Evolutionary conservation across 2,888 invertebrate species (phyloP).

Genomic region (Dascillus cervinus): DNA sequence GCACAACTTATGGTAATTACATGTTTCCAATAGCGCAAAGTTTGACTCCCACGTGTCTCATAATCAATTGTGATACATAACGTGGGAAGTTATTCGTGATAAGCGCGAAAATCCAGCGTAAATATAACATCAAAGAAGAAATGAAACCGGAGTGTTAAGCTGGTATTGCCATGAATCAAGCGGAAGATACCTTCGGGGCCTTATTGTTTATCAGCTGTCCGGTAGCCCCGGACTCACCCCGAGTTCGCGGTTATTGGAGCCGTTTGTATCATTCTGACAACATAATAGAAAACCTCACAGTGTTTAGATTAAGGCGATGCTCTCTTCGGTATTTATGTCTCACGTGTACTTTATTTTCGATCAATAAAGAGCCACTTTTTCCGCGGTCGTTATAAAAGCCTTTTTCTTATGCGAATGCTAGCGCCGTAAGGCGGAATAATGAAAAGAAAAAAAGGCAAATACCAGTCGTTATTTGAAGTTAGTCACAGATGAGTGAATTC

Average conservation of each 20-base stretch:
- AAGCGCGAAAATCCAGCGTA: no score
- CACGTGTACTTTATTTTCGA: conserved; percentile 16
- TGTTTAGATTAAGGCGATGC: conserved; percentile 35
- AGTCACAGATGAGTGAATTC: conserved; percentile 34
- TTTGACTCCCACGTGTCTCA: no score
- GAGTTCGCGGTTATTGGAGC: conserved; percentile 39
- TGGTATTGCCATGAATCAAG: conserved; percentile 20
- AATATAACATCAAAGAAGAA: no score
- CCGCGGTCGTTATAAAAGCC: conserved; percentile 5
- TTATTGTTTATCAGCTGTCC: conserved; percentile 40
- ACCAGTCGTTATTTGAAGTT: conserved; percentile 30
- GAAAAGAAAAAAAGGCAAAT: conserved; percentile 1
- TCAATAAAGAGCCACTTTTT: conserved; percentile 17
- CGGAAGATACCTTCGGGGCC: conserved; percentile 20
- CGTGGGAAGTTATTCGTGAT: no score
- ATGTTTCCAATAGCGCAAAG: no score
- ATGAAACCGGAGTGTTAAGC: no score
- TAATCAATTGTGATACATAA: no score
- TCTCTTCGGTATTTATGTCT: conserved; percentile 28
- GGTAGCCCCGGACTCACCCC: conserved; percentile 36
- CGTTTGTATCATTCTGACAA: conserved; percentile 44
- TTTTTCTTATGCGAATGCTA: no score
- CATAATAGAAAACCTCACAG: conserved; percentile 42
- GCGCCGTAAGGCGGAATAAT: conserved; percentile 8
- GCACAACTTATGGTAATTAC: no score